Evolutionary conservation across 1,140 invertebrate genomes (phyloP), one percentile per base, ranked within the genome.

Genomic region (Nasonia longicornis): DNA sequence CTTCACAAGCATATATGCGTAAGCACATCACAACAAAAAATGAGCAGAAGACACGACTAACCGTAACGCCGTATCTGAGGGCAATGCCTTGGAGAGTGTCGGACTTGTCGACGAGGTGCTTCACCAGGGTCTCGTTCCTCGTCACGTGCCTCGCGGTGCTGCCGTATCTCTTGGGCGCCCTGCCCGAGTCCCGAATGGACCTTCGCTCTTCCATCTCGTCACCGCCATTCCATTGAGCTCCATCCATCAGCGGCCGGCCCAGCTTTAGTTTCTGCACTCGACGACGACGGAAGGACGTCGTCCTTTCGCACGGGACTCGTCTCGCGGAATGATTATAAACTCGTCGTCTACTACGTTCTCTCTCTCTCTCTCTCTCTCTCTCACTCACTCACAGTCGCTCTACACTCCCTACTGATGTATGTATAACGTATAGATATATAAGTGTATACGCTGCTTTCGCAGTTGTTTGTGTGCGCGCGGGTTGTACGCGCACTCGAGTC

Each of bases 81-180:
- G 97, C 96, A 84, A 98, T 95, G 85, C 97, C 97, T 92, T 97
- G 96, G 80, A 98, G 91, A n/a, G 97, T 98, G 89, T 98, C 97
- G 22, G 93, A 93, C 87, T 95, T 93, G 38, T 93, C 90, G 80
- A 98, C 93, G 64, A 91, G 92, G 89, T 98, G 96, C 89, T 96
- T 95, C 79, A 97, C 92, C 85, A 95, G 93, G 85, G 93, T 94
- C 86, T 95, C 94, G 85, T 93, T 92, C 84, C 92, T 91, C 85
- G 90, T 90, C 84, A 92, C 88, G 87, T 93, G 90, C 90, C 93
- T 96, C 83, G 95, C 94, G 63, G 96, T 97, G 86, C 95, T 97
- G 69, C 97, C 97, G 90, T 98, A 98, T 91, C 96, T 97, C 90
- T 96, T 96, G 72, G 96, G 91, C 78, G 94, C 93, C 90, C 94